These are phyloP conservation scores for Carpatolechia fugitivella DNA, from an alignment of 2,888 invertebrate genomes.

Conservation along the genomic window DNA sequence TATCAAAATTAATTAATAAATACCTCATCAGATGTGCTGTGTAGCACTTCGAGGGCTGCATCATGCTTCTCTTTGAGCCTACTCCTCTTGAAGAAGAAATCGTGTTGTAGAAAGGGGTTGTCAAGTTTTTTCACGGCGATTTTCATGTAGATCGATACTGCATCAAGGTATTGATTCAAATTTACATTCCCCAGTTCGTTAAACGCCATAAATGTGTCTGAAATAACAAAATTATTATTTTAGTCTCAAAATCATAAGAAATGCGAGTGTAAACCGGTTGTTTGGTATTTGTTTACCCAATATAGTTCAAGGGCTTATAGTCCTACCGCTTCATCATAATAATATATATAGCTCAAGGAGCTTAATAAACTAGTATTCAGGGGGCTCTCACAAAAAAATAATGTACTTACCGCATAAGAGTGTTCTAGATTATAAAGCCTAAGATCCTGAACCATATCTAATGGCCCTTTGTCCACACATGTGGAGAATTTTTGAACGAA, in stretches of 20 bases:
- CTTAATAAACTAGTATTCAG: too few relatives aligned
- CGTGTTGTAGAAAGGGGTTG: not conserved
- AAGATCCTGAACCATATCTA: not conserved
- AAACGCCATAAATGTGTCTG: not conserved
- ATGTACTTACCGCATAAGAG: not conserved
- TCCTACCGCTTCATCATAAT: too few relatives aligned
- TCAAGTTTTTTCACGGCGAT: not conserved
- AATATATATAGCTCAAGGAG: too few relatives aligned
- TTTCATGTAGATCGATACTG: not conserved
- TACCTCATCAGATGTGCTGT: not conserved
- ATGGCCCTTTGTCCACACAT: not conserved
- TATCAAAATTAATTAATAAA: too few relatives aligned
- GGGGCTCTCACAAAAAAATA: too few relatives aligned
- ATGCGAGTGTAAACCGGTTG: too few relatives aligned
- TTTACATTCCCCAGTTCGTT: not conserved
- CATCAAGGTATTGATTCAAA: not conserved
- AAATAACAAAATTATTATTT: too few relatives aligned
- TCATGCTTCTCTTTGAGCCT: not conserved
- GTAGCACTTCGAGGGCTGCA: not conserved
- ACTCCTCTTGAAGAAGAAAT: not conserved
- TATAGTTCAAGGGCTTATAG: too few relatives aligned
- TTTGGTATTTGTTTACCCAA: too few relatives aligned
- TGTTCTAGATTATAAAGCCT: not conserved
- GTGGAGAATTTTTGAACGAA: not conserved
- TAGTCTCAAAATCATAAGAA: too few relatives aligned